A percentile compares a stretch with the other conserved stretches of the same genome.
phyloP scores from a whole-genome alignment of 2,888 invertebrate genomes.

The Drepanosiphum platanoidis region DNA sequence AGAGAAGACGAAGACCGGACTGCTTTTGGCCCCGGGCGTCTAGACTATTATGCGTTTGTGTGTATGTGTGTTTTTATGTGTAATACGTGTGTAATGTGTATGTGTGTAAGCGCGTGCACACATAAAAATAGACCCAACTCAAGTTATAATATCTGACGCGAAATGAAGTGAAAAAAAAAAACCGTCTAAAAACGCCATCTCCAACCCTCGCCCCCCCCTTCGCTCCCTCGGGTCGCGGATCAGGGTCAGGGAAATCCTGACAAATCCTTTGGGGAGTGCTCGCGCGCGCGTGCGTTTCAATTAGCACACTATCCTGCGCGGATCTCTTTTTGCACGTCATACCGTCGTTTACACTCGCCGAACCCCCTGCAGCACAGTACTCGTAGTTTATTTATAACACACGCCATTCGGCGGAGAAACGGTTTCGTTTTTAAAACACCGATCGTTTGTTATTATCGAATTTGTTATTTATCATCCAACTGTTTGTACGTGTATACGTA shows the following conservation, averaged over 20 bases:
- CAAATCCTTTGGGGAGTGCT: neutral
- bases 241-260: neutral
- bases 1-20: neutral
- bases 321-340: no score
- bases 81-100: neutral
- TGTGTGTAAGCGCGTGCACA: neutral
- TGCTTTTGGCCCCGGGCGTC: constrained; percentile 50
- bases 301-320: neutral
- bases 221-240: neutral
- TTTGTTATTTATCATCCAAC: no score
- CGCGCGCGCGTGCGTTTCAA: neutral
- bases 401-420: no score
- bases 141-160: neutral
- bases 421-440: no score
- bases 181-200: constrained; percentile 49
- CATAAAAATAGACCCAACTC: neutral
- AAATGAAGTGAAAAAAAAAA: constrained; percentile 25
- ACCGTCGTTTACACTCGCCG: no score
- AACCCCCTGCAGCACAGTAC: neutral
- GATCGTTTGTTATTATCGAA: no score
- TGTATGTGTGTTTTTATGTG: neutral
- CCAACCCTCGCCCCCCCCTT: neutral
- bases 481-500: no score
- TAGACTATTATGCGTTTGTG: constrained; percentile 36
- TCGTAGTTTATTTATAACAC: no score